phyloP scores from a whole-genome alignment of 2,888 invertebrate species.

The Cataglyphis livida region DNA sequence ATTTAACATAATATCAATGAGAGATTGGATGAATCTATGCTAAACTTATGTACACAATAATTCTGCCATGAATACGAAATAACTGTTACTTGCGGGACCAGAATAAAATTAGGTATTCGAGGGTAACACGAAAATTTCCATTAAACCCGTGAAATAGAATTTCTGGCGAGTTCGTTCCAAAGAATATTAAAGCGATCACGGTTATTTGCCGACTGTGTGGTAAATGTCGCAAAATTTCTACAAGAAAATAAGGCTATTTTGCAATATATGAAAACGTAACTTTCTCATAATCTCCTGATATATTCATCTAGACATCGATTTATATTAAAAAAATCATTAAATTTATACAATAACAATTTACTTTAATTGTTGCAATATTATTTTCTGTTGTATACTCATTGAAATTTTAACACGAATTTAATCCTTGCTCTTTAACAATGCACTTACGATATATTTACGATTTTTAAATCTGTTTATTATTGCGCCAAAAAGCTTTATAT shows the following conservation, averaged over 20 bases:
- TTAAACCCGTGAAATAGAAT: constrained; percentile 26
- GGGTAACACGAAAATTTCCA: constrained; percentile 29
- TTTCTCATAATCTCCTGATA: neutral
- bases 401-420: neutral
- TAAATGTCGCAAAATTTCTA: constrained; percentile 24
- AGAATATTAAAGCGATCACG: constrained; percentile 31
- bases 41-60: constrained; percentile 27
- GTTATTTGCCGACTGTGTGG: constrained; percentile 2
- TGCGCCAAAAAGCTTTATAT: constrained; percentile 29
- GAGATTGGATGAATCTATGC: neutral
- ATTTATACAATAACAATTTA: constrained; percentile 8
- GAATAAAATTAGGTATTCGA: constrained; percentile 26
- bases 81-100: constrained; percentile 11
- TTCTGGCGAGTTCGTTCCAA: neutral
- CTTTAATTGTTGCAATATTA: neutral
- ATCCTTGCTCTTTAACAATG: neutral
- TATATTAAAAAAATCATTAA: constrained; percentile 23
- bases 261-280: constrained; percentile 1
- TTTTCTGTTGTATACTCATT: neutral
- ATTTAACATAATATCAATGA: neutral
- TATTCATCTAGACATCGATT: neutral
- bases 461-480: neutral
- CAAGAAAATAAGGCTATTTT: neutral
- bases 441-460: neutral
- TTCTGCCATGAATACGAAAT: constrained; percentile 34